Conservation (phyloP, 2,797 vertebrate species). For the Acanthiza pusilla region DNA sequence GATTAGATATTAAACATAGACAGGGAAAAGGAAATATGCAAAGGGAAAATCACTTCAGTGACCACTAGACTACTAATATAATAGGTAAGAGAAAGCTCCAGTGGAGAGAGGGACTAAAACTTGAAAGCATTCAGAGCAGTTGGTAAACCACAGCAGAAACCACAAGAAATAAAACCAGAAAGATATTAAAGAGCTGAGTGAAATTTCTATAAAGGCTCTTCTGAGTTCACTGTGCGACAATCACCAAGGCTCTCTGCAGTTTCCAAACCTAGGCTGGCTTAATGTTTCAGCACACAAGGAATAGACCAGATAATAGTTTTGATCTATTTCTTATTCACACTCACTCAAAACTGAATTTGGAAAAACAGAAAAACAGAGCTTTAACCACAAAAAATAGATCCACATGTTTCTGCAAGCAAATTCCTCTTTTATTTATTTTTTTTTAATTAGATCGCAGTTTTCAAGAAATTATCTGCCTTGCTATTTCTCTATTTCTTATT, state of each 20-base stretch:
- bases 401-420: background rate
- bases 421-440: background rate
- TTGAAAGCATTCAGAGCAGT: background rate
- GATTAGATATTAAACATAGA: background rate
- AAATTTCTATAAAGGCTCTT: background rate
- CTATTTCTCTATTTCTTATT: background rate
- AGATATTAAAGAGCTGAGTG: background rate
- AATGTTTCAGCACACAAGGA: background rate
- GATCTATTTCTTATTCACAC: background rate
- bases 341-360: background rate
- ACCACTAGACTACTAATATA: background rate
- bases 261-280: background rate
- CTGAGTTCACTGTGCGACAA: background rate
- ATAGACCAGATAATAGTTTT: background rate
- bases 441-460: background rate
- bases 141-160: background rate
- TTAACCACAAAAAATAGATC: background rate
- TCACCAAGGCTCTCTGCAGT: background rate
- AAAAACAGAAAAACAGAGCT: background rate
- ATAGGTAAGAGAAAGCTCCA: background rate
- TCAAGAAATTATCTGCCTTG: background rate
- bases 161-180: background rate
- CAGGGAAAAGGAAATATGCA: background rate
- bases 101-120: background rate
- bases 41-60: background rate